Evolutionary conservation across 2,113 vertebrate genomes (phyloP), one percentile per base, ranked within the genome.

Genomic region (Amia ocellicauda): DNA sequence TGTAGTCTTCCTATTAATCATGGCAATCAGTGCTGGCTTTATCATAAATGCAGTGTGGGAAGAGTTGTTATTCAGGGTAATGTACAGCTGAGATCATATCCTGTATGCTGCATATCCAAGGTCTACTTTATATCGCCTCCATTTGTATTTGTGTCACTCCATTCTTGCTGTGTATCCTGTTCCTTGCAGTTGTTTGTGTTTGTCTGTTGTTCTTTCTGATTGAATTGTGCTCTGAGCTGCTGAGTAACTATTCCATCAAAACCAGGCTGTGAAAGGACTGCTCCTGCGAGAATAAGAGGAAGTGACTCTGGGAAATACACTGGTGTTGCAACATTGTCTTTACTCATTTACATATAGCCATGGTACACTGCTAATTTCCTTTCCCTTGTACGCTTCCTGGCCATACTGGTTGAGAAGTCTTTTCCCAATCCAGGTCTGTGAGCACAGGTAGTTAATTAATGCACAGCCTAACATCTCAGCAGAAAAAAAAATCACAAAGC

Each of bases 91-190:
- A 78, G 74, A 76, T 88, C 71, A 83, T 69, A 78, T 79, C 83
- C 75, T 83, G 79, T 67, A 60, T 58, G 54, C 67, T 82, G 69
- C 56, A 68, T 62, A 74, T 56, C 58, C 64, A 77, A 70, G 55
- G 69, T 78, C 70, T 72, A 69, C 70, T 73, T 72, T 72, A 69
- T 74, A 58, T 76, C 73, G 68, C 74, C 72, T 80, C 78, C 74
- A 79, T 87, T 84, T 76, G 82, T 43, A 75, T 82, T 81, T 84
- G 71, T 82, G 84, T 78, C 71, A 83, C 84, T 74, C 64, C 82
- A 85, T 85, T 85, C 73, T 84, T 83, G 75, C 82, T 87, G 78
- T 83, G 82, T 77, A 86, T 87, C 87, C 86, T 88, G 84, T 86
- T 87, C 71, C 86, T 84, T 77, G 77, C 74, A 75, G 69, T 80